Conservation (phyloP, 64 coral and sea anemone genomes). For the Porites lutea region DNA sequence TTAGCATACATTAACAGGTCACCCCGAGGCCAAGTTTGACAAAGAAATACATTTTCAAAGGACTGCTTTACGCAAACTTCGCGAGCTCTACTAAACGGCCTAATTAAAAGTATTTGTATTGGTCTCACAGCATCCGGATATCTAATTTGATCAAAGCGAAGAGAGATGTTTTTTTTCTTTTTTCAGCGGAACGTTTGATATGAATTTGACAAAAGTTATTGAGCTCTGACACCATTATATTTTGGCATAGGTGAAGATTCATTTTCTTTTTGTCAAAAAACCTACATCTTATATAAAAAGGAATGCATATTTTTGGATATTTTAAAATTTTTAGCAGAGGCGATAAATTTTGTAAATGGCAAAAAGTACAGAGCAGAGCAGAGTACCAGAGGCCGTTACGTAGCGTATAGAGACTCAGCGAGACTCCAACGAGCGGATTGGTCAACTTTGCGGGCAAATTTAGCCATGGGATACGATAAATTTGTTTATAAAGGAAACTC, state of each 20-base stretch:
- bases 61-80: not conserved
- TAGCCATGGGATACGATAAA: not conserved
- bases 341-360: not conserved
- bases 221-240: not conserved
- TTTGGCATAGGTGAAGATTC: not conserved
- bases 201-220: not conserved
- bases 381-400: not conserved
- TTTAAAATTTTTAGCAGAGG: not conserved
- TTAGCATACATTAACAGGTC: constrained; percentile 47
- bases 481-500: not conserved
- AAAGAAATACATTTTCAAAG: constrained; percentile 44
- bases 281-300: not conserved
- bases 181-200: not conserved
- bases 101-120: constrained; percentile 23
- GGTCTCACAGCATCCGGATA: not conserved
- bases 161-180: not conserved
- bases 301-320: not conserved
- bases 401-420: not conserved
- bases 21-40: constrained; percentile 56
- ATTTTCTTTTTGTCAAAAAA: not conserved
- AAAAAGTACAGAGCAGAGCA: not conserved
- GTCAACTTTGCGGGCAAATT: not conserved
- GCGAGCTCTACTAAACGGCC: not conserved
- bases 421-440: too few species aligned
- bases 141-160: not conserved